phyloP scores from a whole-genome alignment of 1,140 invertebrate species.

The Dinothrombium tinctorium region DNA sequence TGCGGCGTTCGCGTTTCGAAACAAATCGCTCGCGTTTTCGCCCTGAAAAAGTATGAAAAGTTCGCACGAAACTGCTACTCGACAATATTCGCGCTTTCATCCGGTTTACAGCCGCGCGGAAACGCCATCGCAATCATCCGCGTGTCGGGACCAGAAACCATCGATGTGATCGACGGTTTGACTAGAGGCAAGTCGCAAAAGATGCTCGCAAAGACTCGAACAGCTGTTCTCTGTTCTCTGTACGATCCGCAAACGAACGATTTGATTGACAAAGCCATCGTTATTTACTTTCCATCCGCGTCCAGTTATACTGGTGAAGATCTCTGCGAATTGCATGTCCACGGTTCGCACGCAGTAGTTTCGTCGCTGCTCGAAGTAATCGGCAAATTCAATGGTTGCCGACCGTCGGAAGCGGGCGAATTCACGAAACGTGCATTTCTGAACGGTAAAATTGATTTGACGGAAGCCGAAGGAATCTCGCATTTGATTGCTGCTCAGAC shows the following conservation, averaged over 20 bases:
- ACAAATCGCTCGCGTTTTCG: too few relatives aligned
- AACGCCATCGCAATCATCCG: not conserved
- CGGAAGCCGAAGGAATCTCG: slow-evolving; percentile 60
- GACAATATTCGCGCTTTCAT: slow-evolving; percentile 3
- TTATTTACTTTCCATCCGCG: not conserved
- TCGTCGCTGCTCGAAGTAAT: slow-evolving; percentile 38
- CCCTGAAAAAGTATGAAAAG: too few relatives aligned
- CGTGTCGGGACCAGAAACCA: not conserved
- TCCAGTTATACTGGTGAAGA: slow-evolving; percentile 76
- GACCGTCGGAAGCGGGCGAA: slow-evolving; percentile 46
- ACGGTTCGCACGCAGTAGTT: slow-evolving; percentile 56
- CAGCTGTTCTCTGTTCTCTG: not conserved
- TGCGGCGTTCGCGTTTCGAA: too few relatives aligned
- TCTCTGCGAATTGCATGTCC: slow-evolving; percentile 65
- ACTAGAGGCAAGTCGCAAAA: not conserved
- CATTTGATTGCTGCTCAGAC: slow-evolving; percentile 75
- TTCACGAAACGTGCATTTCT: slow-evolving; percentile 44
- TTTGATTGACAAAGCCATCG: not conserved
- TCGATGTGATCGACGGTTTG: not conserved
- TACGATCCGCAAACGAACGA: not conserved
- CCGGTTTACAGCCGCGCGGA: not conserved
- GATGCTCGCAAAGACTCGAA: not conserved
- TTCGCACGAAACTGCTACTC: too few relatives aligned
- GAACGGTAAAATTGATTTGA: slow-evolving; percentile 64
- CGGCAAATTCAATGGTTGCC: slow-evolving; percentile 31